Evolutionary conservation across 2,113 vertebrate genomes (phyloP).

Genomic region (Melospiza melodia): DNA sequence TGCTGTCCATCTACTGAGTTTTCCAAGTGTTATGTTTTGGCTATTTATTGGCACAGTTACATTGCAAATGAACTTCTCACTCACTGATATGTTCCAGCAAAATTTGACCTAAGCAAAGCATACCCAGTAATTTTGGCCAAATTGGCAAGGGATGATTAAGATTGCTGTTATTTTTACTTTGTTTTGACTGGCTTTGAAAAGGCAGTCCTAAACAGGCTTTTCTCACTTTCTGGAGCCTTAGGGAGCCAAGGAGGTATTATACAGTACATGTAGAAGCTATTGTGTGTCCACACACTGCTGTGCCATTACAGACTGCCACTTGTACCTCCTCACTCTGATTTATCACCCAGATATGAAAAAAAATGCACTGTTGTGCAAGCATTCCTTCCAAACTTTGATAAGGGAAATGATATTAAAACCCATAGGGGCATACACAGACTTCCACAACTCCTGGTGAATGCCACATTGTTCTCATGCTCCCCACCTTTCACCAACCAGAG

Average conservation of each 20-base stretch:
- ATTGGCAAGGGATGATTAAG: conserved; percentile 9
- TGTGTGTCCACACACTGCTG: not conserved
- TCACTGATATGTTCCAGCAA: conserved; percentile 1
- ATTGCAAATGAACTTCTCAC: conserved; percentile 9
- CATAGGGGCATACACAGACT: not conserved
- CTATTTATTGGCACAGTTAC: conserved; percentile 31
- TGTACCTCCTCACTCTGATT: not conserved
- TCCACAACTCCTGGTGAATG: not conserved
- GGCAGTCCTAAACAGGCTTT: conserved; percentile 8
- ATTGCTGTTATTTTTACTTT: conserved; percentile 45
- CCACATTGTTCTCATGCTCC: not conserved
- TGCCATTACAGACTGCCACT: not conserved
- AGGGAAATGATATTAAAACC: not conserved
- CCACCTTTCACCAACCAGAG: not conserved
- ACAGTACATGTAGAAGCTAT: not conserved
- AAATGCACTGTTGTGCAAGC: not conserved
- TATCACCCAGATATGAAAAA: not conserved
- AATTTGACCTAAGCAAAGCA: conserved; percentile 14
- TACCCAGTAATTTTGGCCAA: conserved; percentile 7
- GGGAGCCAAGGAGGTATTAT: not conserved
- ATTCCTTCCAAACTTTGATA: not conserved
- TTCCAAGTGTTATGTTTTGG: conserved; percentile 36
- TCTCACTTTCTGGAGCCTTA: not conserved
- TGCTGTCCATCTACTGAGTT: not conserved
- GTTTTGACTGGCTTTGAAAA: conserved; percentile 58